phyloP scores from a whole-genome alignment of 2,113 vertebrate genomes.

The Ceuthmochares aereus region DNA sequence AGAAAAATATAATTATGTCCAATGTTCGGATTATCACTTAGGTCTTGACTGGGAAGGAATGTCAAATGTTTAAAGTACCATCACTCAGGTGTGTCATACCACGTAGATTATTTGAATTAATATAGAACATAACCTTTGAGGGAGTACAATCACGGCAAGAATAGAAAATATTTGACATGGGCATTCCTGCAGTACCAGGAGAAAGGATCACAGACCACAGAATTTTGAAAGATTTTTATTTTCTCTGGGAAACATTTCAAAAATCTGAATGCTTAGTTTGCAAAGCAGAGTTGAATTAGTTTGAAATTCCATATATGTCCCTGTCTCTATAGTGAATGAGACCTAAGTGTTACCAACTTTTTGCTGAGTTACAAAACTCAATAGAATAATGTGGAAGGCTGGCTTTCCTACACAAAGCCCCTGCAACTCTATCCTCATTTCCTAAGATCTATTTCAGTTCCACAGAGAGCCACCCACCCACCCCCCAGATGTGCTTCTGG shows the following conservation, averaged over 20 bases:
- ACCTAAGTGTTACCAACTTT: neutral
- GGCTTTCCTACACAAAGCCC: neutral
- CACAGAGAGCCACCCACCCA: neutral
- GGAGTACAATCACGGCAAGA: neutral
- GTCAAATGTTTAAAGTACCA: neutral
- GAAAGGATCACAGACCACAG: neutral
- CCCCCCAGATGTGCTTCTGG: neutral
- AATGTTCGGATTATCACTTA: neutral
- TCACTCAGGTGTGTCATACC: neutral
- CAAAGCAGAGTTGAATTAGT: neutral
- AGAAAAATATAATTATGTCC: neutral
- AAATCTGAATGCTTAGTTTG: neutral
- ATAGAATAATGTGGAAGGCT: neutral
- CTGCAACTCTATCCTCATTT: neutral
- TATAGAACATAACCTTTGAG: neutral
- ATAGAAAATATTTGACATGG: neutral
- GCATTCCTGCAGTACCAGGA: neutral
- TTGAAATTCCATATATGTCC: neutral
- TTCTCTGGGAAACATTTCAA: neutral
- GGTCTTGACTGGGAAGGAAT: neutral
- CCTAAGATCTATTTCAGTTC: neutral
- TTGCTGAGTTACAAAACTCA: neutral
- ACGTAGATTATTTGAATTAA: neutral
- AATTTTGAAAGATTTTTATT: neutral
- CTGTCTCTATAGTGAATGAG: neutral